phyloP scores from a whole-genome alignment of 2,113 vertebrate species.

The Corydoras sp. region DNA sequence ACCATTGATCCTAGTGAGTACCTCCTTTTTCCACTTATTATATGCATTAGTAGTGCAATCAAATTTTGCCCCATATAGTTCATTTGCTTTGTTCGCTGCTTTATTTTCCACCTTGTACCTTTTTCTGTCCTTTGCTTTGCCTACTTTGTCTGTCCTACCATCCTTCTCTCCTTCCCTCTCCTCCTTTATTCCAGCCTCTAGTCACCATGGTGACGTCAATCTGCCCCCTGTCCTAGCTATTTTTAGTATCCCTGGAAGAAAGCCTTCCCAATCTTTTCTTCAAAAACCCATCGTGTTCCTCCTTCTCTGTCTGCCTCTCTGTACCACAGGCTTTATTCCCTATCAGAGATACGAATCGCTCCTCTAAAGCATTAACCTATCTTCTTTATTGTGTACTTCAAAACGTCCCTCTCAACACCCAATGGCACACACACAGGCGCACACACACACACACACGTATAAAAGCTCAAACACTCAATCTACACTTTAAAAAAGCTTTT shows the following conservation, averaged over 20 bases:
- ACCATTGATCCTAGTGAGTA: no score
- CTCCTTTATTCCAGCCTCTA: conserved; percentile 22
- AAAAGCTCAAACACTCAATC: conserved; percentile 13
- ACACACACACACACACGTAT: conserved; percentile 6
- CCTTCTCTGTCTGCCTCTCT: not conserved
- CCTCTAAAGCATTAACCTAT: conserved; percentile 34
- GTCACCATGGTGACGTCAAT: conserved; percentile 48
- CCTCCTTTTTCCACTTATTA: no score
- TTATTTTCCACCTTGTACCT: not conserved
- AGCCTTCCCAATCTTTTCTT: conserved; percentile 29
- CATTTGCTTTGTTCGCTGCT: not conserved
- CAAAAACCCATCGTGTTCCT: conserved; percentile 12
- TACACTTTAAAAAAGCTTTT: conserved; percentile 17
- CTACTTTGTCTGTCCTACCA: conserved; percentile 12
- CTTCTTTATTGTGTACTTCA: conserved; percentile 20
- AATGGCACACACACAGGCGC: conserved; percentile 2
- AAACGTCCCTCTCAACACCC: conserved; percentile 9
- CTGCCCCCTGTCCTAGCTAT: conserved; percentile 38
- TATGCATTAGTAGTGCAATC: no score
- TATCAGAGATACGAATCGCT: conserved; percentile 37
- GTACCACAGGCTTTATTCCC: conserved; percentile 16
- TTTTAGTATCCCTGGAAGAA: conserved; percentile 44
- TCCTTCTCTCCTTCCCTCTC: conserved; percentile 9
- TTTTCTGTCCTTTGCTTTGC: conserved; percentile 10
- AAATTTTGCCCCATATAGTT: no score